These are phyloP conservation scores for Camponotus pennsylvanicus DNA, from an alignment of 1,140 invertebrate genomes.

Conservation along the genomic window DNA sequence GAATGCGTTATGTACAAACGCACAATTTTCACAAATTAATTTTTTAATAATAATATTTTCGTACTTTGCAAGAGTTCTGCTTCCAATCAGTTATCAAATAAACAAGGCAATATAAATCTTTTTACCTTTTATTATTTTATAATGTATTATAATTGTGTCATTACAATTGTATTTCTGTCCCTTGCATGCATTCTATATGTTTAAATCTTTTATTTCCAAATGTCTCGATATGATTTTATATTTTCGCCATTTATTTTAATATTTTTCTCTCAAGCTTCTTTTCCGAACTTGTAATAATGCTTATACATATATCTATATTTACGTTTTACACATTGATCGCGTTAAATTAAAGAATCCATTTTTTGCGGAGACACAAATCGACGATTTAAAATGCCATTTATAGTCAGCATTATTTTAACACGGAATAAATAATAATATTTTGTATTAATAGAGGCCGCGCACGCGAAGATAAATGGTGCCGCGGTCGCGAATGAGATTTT, in stretches of 20 bases:
- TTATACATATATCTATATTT: background rate
- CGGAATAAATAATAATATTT: constrained; percentile 8
- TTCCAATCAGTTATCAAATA: background rate
- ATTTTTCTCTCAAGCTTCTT: background rate
- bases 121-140: background rate
- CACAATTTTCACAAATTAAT: background rate
- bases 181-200: too few relatives aligned
- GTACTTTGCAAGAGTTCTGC: background rate
- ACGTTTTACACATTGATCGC: background rate
- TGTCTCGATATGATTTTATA: background rate
- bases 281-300: background rate
- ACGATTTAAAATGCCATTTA: background rate
- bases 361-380: background rate
- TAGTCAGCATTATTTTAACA: background rate
- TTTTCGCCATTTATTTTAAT: background rate
- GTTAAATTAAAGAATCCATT: background rate
- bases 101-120: background rate
- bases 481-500: constrained; percentile 42
- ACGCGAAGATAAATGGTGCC: constrained; percentile 1
- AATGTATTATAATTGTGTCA: background rate
- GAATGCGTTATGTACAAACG: background rate
- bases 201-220: background rate
- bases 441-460: background rate
- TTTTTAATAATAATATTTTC: constrained; percentile 8
- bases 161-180: background rate